Conservation (phyloP, 2,113 vertebrate genomes). For the Hippopotamus amphibius region DNA sequence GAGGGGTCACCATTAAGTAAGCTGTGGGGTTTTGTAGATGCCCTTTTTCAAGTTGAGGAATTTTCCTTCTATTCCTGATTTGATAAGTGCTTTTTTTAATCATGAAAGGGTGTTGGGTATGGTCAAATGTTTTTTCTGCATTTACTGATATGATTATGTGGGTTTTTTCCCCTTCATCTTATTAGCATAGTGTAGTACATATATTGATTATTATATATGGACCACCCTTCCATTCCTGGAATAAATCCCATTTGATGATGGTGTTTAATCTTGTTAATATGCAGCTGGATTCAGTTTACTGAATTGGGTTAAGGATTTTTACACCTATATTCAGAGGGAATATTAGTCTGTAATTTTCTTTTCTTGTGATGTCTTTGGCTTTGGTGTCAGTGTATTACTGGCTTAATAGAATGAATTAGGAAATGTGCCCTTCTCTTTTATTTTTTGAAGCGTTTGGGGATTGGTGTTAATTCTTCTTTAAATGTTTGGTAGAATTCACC, state of each 20-base stretch:
- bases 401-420: not conserved
- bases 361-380: not conserved
- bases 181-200: not conserved
- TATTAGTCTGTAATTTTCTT: not conserved
- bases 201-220: not conserved
- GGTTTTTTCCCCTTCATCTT: not conserved
- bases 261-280: not conserved
- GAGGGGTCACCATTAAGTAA: not conserved
- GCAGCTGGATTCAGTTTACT: not conserved
- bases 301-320: not conserved
- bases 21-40: not conserved
- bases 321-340: not conserved
- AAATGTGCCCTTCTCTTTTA: not conserved
- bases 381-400: not conserved
- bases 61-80: not conserved
- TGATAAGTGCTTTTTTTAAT: not conserved
- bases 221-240: not conserved
- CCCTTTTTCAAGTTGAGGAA: not conserved
- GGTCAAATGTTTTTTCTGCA: not conserved
- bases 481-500: not conserved
- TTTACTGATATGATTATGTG: not conserved
- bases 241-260: not conserved
- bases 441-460: not conserved
- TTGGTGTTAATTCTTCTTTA: not conserved
- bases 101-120: not conserved